Conservation (phyloP, 1,140 invertebrate genomes). For the Saccostrea cuccullata region DNA sequence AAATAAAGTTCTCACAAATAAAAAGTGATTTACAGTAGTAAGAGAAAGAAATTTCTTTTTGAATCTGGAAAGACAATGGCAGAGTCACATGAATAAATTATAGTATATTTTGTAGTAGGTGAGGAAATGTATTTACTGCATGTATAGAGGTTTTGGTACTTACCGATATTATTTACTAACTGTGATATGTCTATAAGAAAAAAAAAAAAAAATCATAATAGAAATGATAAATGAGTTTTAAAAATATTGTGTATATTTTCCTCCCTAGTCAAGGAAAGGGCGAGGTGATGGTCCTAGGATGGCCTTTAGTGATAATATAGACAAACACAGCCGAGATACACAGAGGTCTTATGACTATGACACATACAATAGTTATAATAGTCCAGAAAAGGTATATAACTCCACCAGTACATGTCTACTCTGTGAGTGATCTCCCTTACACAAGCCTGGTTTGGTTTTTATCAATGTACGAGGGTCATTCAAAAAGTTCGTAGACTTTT, state of each 20-base stretch:
- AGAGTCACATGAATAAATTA: neutral
- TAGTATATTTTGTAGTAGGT: neutral
- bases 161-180: neutral
- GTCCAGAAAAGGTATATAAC: slow-evolving; percentile 18
- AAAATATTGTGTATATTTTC: slow-evolving; percentile 1
- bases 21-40: no score
- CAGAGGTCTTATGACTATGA: neutral
- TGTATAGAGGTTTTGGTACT: neutral
- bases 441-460: neutral
- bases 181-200: neutral
- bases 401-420: neutral
- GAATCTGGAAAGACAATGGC: neutral
- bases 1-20: no score
- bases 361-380: slow-evolving; percentile 9
- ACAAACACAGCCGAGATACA: neutral
- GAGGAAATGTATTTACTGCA: neutral
- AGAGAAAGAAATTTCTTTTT: no score
- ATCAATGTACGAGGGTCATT: no score
- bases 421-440: slow-evolving; percentile 10
- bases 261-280: slow-evolving; percentile 14
- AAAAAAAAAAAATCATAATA: neutral
- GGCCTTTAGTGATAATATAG: slow-evolving; percentile 31
- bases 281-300: slow-evolving; percentile 40
- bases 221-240: neutral
- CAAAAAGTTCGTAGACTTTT: no score